These are phyloP conservation scores for Tachuris rubrigastra DNA, from an alignment of 2,113 vertebrate genomes.

Conservation along the genomic window DNA sequence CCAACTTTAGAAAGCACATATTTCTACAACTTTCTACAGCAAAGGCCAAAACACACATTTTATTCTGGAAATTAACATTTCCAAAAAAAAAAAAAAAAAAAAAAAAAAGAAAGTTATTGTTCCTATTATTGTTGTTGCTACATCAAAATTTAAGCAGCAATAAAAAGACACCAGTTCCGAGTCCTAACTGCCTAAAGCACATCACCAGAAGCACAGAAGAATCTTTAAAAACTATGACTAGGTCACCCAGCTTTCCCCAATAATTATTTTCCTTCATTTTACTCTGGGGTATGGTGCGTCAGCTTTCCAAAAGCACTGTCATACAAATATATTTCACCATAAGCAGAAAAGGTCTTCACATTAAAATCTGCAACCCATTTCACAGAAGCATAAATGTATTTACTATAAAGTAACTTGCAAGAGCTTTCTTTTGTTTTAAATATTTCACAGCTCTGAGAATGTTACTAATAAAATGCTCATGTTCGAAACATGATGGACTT, in stretches of 20 bases:
- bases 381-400: not conserved
- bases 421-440: not conserved
- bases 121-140: not conserved
- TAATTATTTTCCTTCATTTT: not conserved
- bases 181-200: not conserved
- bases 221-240: not conserved
- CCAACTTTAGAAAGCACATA: not conserved
- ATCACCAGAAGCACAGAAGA: not conserved
- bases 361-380: not conserved
- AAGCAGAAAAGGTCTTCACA: not conserved
- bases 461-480: not conserved
- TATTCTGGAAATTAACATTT: not conserved
- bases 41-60: not conserved
- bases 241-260: not conserved
- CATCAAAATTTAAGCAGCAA: not conserved
- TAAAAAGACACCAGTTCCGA: not conserved
- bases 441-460: not conserved
- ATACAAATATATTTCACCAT: not conserved
- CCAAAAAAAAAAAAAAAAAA: not conserved
- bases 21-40: not conserved
- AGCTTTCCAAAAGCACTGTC: not conserved
- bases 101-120: not conserved
- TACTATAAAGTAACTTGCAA: not conserved
- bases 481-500: not conserved
- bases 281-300: not conserved